Base-by-base conservation (phyloP, 2,113 vertebrate species). In the Talpa occidentalis region DNA sequence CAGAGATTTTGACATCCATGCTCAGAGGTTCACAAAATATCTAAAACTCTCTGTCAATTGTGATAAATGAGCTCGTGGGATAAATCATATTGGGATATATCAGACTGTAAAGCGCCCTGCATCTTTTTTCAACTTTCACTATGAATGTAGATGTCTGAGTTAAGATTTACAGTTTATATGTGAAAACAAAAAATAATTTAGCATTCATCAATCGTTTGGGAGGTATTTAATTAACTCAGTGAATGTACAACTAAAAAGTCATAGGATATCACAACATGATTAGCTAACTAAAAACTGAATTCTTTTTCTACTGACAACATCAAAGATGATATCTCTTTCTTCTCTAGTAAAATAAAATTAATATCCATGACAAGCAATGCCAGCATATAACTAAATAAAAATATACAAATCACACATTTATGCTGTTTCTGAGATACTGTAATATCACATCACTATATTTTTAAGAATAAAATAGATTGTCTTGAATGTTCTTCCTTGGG, bases 81-180 rank as follows among this genome's bases (percentile, higher is more conserved):
- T 97, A 97, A 97, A 81, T 86, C n/a, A n/a, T n/a, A n/a, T n/a
- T 90, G 56, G 81, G 96, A 96, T 97, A 97, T 97, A 81, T 86
- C 85, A 97, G 91, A 97, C 97, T 96, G 97, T 95, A 97, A 94
- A 98, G 78, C 97, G 94, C 80, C 37, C 95, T 94, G 96, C 90
- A 95, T 94, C 86, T 91, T 97, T 97, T 97, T 97, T 95, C 97
- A 97, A 96, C 90, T 97, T 97, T 96, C 73, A 96, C 77, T 89
- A 94, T 94, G 59, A 89, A 96, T 93, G 70, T 83, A 95, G 87
- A 86, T 97, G 80, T 90, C 93, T 90, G 44, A 1, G 15, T 90
- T 96, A 97, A 97, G 95, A 94, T 95, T 94, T 92, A 88, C 94
- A 97, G 84, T 94, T 97, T 44, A 96, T 94, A 83, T 89, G 40